phyloP scores from a whole-genome alignment of 2,888 invertebrate species.

The Euplagia quadripunctaria region DNA sequence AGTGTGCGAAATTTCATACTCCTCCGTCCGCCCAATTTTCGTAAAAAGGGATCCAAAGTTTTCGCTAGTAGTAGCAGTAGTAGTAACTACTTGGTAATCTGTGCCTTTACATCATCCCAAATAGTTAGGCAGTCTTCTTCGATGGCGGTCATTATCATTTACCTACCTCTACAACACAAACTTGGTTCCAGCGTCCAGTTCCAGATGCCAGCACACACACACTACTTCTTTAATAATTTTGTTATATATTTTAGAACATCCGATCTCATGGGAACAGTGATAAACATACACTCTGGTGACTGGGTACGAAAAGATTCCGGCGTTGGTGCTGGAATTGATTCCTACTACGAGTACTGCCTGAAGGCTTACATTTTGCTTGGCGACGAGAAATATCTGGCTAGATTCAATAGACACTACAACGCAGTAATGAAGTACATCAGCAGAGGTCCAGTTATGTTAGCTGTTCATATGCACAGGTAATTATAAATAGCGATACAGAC shows the following conservation, averaged over 20 bases:
- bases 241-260: slow-evolving; percentile 77
- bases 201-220: no score
- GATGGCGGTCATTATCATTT: no score
- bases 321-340: slow-evolving; percentile 99
- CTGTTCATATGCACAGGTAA: slow-evolving; percentile 97
- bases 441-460: slow-evolving; percentile 97
- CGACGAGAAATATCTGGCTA: slow-evolving; percentile 96
- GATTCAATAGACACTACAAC: slow-evolving; percentile 98
- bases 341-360: slow-evolving; percentile 99
- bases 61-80: no score
- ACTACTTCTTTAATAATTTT: not conserved
- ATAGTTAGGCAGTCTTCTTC: no score
- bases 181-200: no score
- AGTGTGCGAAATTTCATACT: no score
- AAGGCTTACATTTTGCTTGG: slow-evolving; percentile 98
- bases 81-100: no score
- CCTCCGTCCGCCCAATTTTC: no score
- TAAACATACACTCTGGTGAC: slow-evolving; percentile 99
- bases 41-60: no score
- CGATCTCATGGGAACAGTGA: slow-evolving; percentile 98
- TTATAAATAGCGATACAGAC: no score
- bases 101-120: no score
- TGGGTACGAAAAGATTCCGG: slow-evolving; percentile 99
- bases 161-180: no score
- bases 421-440: slow-evolving; percentile 99